Evolutionary conservation across 2,888 invertebrate species (phyloP).

Genomic region (Xanthia icteritia): DNA sequence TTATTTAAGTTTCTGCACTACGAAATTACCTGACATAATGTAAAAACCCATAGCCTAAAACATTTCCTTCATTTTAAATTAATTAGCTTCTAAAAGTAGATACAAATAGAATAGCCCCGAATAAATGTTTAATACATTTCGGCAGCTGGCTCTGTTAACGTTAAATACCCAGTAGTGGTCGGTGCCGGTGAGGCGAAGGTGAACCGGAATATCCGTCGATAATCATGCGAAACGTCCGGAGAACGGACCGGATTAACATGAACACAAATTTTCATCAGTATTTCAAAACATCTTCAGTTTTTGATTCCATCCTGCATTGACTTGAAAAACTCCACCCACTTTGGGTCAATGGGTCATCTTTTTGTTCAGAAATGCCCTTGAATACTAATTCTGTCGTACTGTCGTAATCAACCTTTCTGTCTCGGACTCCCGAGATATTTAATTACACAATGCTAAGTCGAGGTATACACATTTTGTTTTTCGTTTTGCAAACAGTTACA

Average conservation of each 20-base stretch:
- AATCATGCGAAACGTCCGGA: slow-evolving; percentile 70
- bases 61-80: background rate
- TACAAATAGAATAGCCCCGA: background rate
- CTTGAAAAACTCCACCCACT: background rate
- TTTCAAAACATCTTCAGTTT: slow-evolving; percentile 8
- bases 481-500: slow-evolving; percentile 53
- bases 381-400: slow-evolving; percentile 21
- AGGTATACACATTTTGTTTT: slow-evolving; percentile 18
- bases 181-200: slow-evolving; percentile 23
- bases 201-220: slow-evolving; percentile 65
- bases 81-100: background rate
- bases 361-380: background rate
- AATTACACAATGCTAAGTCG: too few species aligned
- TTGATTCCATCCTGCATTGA: background rate
- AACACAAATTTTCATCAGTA: background rate
- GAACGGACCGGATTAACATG: background rate
- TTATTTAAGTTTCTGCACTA: background rate
- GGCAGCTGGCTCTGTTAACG: background rate
- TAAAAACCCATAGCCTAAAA: background rate
- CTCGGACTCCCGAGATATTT: too few species aligned
- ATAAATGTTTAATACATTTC: background rate
- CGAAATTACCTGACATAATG: background rate
- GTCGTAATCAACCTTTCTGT: slow-evolving; percentile 18
- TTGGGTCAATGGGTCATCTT: background rate
- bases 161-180: background rate